Evolutionary conservation across 2,797 vertebrate species (phyloP).

Genomic region (Cyclopterus lumpus): DNA sequence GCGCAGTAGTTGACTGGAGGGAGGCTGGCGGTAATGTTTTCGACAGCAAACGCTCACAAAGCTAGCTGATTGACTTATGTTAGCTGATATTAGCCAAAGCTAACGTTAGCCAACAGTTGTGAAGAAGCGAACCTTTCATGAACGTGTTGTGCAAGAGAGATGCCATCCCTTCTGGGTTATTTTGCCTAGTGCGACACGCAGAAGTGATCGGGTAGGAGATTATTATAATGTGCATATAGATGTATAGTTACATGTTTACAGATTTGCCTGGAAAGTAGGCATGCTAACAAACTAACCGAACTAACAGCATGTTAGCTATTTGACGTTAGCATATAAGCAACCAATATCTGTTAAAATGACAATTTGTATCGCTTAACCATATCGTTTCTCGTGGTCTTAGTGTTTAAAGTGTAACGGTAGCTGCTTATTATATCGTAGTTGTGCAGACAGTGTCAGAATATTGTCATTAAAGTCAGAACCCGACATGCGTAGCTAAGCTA

Average conservation of each 20-base stretch:
- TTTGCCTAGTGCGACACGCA: not conserved
- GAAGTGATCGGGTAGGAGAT: slow-evolving; percentile 31
- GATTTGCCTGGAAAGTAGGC: slow-evolving; percentile 7
- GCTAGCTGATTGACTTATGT: slow-evolving; percentile 49
- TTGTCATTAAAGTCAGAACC: not conserved
- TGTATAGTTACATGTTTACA: not conserved
- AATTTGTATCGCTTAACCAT: not conserved
- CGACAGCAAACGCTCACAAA: slow-evolving; percentile 57
- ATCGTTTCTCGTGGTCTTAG: rapidly evolving
- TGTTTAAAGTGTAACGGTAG: rapidly evolving
- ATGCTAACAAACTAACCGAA: slow-evolving; percentile 47
- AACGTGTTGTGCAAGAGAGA: slow-evolving; percentile 20
- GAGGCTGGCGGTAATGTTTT: slow-evolving; percentile 59
- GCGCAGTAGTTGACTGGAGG: slow-evolving; percentile 17
- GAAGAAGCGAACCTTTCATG: slow-evolving; percentile 40
- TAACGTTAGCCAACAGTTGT: slow-evolving; percentile 67
- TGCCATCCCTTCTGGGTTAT: not conserved
- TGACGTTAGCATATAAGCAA: slow-evolving; percentile 39
- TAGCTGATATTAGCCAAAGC: slow-evolving; percentile 59
- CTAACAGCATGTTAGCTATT: slow-evolving; percentile 32
- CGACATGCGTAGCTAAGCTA: slow-evolving; percentile 40
- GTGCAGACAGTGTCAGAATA: rapidly evolving
- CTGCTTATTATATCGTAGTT: rapidly evolving
- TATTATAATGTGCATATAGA: not conserved
- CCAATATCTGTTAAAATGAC: not conserved